Conservation (phyloP, 2,888 invertebrate genomes). For the Drosophila merina region DNA sequence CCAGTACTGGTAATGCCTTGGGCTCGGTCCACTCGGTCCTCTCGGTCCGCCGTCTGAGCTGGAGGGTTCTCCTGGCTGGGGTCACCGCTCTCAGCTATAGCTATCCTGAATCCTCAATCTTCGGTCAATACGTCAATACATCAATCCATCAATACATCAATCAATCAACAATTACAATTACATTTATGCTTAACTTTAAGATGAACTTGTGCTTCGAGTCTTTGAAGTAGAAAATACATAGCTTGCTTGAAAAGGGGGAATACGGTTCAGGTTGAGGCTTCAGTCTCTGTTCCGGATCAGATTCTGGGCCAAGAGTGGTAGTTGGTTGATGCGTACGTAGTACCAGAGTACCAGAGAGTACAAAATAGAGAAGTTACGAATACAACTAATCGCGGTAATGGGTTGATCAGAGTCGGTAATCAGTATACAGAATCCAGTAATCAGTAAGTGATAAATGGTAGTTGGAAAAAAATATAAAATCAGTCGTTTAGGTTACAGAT, state of each 20-base stretch:
- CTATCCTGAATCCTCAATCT: neutral
- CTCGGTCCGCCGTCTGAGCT: neutral
- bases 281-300: conserved; percentile 25
- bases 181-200: conserved; percentile 47
- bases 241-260: conserved; percentile 23
- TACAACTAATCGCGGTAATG: conserved; percentile 44
- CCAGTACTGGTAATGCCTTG: neutral
- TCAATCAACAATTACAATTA: conserved; percentile 48
- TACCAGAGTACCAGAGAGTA: conserved; percentile 24
- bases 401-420: conserved; percentile 16
- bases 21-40: conserved; percentile 5
- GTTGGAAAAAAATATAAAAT: conserved; percentile 71
- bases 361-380: conserved; percentile 20
- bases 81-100: conserved; percentile 1
- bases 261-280: conserved; percentile 9
- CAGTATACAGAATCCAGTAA: neutral
- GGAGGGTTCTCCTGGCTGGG: neutral
- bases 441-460: too few species aligned
- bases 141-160: conserved; percentile 14
- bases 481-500: conserved; percentile 73
- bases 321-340: conserved; percentile 37
- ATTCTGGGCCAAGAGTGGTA: conserved; percentile 33
- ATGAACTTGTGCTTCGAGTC: conserved; percentile 74
- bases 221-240: conserved; percentile 55
- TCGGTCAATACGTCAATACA: conserved; percentile 1